Conservation (phyloP, 92 coral and sea anemone genomes). For the Desmophyllum pertusum region DNA sequence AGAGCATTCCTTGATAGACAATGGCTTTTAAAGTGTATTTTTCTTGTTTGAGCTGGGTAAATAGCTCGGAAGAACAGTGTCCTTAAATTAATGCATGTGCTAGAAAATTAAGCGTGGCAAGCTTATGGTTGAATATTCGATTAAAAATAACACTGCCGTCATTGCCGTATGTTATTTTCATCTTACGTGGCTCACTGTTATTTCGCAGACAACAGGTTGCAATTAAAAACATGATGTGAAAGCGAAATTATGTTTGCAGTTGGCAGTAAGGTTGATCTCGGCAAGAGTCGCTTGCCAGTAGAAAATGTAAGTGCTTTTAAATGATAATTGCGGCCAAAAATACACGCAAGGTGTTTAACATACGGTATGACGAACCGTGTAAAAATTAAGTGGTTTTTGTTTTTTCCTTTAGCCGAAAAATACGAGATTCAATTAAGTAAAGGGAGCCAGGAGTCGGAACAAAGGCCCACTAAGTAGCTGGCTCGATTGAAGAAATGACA, state of each 20-base stretch:
- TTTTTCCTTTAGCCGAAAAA: conserved; percentile 2
- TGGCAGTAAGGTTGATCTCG: neutral
- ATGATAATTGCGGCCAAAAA: neutral
- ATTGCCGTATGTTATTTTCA: neutral
- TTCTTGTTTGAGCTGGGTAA: conserved; percentile 37
- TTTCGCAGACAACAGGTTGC: conserved; percentile 4
- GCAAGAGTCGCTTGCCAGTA: conserved; percentile 9
- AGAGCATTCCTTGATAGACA: conserved; percentile 41
- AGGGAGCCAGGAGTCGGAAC: conserved; percentile 19
- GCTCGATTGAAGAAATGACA: conserved; percentile 18
- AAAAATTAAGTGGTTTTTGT: conserved; percentile 29
- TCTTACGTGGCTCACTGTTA: conserved; percentile 15
- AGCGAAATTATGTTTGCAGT: conserved; percentile 25
- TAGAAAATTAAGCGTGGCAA: neutral
- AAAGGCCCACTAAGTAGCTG: conserved; percentile 25
- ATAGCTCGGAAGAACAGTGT: conserved; percentile 2
- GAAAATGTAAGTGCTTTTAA: conserved; percentile 10
- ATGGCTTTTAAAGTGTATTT: conserved; percentile 45
- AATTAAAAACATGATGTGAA: conserved; percentile 17
- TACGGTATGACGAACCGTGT: conserved; percentile 33
- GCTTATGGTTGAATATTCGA: conserved; percentile 23
- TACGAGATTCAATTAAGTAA: conserved; percentile 28
- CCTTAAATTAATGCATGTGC: conserved; percentile 22
- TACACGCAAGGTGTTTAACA: conserved; percentile 40
- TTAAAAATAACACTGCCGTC: conserved; percentile 14